phyloP scores from a whole-genome alignment of 2,888 invertebrate genomes.

The Cheilosia vulpina region DNA sequence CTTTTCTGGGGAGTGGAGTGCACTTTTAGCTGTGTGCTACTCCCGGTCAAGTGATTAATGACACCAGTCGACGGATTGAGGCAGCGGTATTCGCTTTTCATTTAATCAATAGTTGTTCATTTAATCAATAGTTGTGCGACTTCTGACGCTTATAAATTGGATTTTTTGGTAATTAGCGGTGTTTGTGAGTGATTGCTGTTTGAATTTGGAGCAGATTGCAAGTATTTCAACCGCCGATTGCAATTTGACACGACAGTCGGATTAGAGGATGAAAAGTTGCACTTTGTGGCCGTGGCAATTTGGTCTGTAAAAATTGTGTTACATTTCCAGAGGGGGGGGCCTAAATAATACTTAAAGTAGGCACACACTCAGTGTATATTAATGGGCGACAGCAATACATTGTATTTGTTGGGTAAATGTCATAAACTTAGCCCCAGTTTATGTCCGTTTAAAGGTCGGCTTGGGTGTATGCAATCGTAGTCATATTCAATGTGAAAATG shows the following conservation, averaged over 20 bases:
- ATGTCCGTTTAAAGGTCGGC: no score
- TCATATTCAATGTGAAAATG: no score
- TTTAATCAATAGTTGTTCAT: conserved; percentile 28
- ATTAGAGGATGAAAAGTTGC: no score
- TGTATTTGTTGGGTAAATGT: no score
- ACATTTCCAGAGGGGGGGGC: no score
- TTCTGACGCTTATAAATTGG: conserved; percentile 37
- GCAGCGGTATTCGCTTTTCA: not conserved
- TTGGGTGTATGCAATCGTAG: no score
- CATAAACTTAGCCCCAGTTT: no score
- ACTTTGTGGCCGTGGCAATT: no score
- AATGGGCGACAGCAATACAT: no score
- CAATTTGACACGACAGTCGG: conserved; percentile 3
- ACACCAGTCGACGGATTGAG: conserved; percentile 15
- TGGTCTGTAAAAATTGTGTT: no score
- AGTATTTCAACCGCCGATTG: not conserved
- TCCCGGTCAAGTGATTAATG: conserved; percentile 47
- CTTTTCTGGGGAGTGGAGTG: not conserved
- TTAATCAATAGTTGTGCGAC: conserved; percentile 36
- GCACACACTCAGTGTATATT: no score
- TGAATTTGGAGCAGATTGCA: conserved; percentile 22
- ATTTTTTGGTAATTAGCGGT: conserved; percentile 2
- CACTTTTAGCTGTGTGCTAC: conserved; percentile 8
- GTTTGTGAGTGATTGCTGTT: conserved; percentile 26
- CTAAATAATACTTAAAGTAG: no score